Evolutionary conservation across 2,113 vertebrate species (phyloP), one percentile per base, ranked within the genome.

Genomic region (Vimba vimba): DNA sequence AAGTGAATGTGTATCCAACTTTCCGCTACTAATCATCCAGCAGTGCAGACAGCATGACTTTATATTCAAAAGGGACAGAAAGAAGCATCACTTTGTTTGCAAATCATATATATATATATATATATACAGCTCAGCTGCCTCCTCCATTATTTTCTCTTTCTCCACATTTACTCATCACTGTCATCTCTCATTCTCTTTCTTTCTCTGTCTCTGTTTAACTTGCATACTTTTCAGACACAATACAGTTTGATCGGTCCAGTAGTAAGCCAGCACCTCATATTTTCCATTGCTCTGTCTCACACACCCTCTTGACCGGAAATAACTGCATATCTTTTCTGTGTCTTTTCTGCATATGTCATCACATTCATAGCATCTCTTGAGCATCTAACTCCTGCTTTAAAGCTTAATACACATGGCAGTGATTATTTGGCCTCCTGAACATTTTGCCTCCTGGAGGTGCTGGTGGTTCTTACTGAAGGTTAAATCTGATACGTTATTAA

Each of bases 301-400:
- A 47, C 71, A 50, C 43, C 23, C 71, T 50, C 71, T 27, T 75
- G 71, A 50, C 71, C n/a, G n/a, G 12, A n/a, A 75, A 47, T 75
- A 75, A 13, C n/a, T 17, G 71, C n/a, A n/a, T n/a, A n/a, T 27
- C 71, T 74, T 74, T n/a, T 75, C 43, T 75, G 71, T n/a, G 71
- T 27, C 71, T 74, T 74, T n/a, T 75, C 43, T 75, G 71, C 45
- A 43, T 17, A 45, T 75, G 39, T 7, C 12, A 45, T 25, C 23
- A 47, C 43, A 45, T 47, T 47, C 71, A 50, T 15, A 74, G 23
- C 23, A 25, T 47, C 39, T 74, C 71, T 74, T 15, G 39, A 74
- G 43, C 23, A 6, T 25, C 11, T 23, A n/a, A 74, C n/a, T 23
- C 71, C 12, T 27, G 71, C 12, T 47, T 50, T 75, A 75, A 75